Evolutionary conservation across 2,797 vertebrate genomes (phyloP).

Genomic region (Sebastes itinus): DNA sequence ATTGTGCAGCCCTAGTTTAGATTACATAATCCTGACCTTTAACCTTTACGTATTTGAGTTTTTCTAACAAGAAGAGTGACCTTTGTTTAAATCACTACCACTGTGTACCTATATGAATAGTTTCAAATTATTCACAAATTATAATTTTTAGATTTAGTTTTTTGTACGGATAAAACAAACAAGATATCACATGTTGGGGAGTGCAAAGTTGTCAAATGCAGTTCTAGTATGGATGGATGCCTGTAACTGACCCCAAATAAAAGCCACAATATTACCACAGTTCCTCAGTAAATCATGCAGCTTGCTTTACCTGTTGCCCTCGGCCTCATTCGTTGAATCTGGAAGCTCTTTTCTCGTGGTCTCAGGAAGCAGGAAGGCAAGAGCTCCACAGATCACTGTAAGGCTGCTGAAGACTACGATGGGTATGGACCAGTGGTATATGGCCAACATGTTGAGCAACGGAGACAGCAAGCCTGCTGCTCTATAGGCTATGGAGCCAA

Average conservation of each 20-base stretch:
- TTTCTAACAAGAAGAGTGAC: not conserved
- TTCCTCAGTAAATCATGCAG: not conserved
- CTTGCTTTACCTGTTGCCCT: slow-evolving; percentile 35
- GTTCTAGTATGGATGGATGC: not conserved
- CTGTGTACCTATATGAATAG: not conserved
- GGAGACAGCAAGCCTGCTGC: slow-evolving; percentile 68
- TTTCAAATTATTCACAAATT: not conserved
- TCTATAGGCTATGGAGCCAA: slow-evolving; percentile 5
- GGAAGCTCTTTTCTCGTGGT: slow-evolving; percentile 74
- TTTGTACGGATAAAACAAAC: not conserved
- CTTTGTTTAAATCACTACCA: not conserved
- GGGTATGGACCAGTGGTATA: slow-evolving; percentile 74
- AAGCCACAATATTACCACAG: not conserved
- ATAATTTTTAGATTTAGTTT: not conserved
- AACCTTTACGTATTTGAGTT: not conserved
- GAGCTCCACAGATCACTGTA: slow-evolving; percentile 64
- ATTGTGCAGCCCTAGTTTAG: not conserved
- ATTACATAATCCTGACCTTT: not conserved
- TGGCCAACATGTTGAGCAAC: slow-evolving; percentile 75
- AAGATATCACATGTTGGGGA: not conserved
- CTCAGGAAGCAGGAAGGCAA: slow-evolving; percentile 84
- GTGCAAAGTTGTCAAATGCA: not conserved
- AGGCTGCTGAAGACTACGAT: slow-evolving; percentile 76
- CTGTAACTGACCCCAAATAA: not conserved
- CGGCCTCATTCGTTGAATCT: slow-evolving; percentile 59